Base-by-base conservation (phyloP, 2,888 invertebrate genomes). In the Pachydiplax longipennis region DNA sequence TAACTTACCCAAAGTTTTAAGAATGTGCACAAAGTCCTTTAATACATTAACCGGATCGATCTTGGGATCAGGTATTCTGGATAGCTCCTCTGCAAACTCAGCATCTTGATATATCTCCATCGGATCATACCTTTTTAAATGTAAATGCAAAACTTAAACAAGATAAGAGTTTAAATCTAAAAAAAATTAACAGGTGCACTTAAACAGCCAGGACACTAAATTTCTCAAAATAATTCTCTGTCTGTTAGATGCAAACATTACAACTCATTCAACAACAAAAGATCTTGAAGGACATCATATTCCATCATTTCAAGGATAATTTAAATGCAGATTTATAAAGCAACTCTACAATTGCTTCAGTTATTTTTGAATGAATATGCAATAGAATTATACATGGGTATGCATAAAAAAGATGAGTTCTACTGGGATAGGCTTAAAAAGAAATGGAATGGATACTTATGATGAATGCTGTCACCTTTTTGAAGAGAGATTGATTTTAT, bases 1-100 rank as follows among this genome's bases (percentile, higher is more conserved):
- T 25, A 81, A 31, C 94, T 93, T 92, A 95, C 95, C 97, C 93
- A 97, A 95, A 92, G 96, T 96, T 81, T 96, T 95, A 44, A 98
- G 94, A 90, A 98, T 95, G 91, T 96, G 95, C 8, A 97, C 93
- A 93, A 97, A 97, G 92, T 97, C 96, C 91, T 95, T 94, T 91
- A 97, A 95, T 93, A 97, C 96, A 92, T 95, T 94, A 90, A 96
- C 95, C 0, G 98, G 98, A 91, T 97, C 97, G 37, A 95, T 94
- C 90, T 96, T 96, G 0, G 98, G 98, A 94, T 98, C 96, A 0
- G 98, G 98, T 91, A 98, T 97, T 93, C 96, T 96, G 93, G 95
- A 95, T 91, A 97, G 95, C 93, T 97, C 97, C 91, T 97, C 97
- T 90, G 95, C 93, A 92, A 96, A 96, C 91, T 97, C 95, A 91